Evolutionary conservation across 2,113 vertebrate species (phyloP), one percentile per base, ranked within the genome.

Genomic region (Uria aalge): DNA sequence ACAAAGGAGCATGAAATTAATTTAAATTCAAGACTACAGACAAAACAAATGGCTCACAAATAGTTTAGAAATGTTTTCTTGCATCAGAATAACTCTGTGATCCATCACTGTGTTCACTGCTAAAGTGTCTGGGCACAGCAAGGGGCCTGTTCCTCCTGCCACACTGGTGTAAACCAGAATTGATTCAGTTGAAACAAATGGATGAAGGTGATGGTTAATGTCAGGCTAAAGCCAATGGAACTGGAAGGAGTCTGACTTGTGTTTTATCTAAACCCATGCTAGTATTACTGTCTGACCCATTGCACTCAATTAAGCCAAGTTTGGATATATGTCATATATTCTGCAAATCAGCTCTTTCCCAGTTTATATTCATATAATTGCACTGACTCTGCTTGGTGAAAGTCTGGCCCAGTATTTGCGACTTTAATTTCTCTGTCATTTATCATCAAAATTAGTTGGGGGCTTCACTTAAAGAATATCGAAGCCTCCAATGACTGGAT

Each of bases 11-110:
- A 45, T 43, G 56, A 63, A 95, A 91, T 88, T 93, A 91, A 95
- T 95, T 88, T 92, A 81, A 83, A 81, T 72, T 80, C 40, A 78
- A 72, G 88, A 68, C 72, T 75, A 80, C 64, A 94, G 73, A 72
- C 66, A 87, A 91, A 91, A 68, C 20, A 89, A 87, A 81, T 47
- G 40, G 53, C 23, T 71, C 40, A 73, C 56, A 88, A 93, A 71
- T 50, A 82, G 76, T 88, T 95, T 92, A 68, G 71, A 92, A 81
- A 85, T 76, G 45, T 88, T 93, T 94, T 95, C 56, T 89, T 93
- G 68, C 72, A 40, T 86, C 91, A 94, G 56, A 82, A 84, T 85
- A 89, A 53, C 43, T 86, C 84, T 89, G 73, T 67, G 80, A 79
- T 91, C 83, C 66, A 76, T 91, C 80, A 82, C 43, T 18, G 22